Percentiles rank a stretch among this genome's conserved stretches.
phyloP scores from a whole-genome alignment of 2,888 invertebrate genomes.

The Erebia palarica region DNA sequence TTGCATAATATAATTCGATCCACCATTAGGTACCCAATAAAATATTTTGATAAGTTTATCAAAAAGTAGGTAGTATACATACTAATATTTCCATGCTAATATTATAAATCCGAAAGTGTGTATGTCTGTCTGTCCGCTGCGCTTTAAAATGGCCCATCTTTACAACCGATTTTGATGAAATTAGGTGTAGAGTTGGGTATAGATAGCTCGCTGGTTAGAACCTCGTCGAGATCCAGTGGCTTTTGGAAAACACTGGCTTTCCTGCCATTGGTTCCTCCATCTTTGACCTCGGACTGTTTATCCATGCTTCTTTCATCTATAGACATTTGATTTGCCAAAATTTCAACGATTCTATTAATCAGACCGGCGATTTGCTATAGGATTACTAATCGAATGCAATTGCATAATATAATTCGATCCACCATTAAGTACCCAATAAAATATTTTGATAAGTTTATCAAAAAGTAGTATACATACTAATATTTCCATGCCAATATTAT shows the following conservation, averaged over 20 bases:
- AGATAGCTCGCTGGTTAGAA: constrained; percentile 8
- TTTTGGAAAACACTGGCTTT: constrained; percentile 4
- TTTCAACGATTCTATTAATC: too few species aligned
- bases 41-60: constrained; percentile 6
- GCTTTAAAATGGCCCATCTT: too few species aligned
- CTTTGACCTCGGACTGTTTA: neutral
- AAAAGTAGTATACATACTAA: neutral
- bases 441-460: constrained; percentile 5
- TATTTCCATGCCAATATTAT: too few species aligned
- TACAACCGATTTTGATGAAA: too few species aligned
- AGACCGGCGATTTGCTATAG: neutral
- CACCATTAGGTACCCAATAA: neutral
- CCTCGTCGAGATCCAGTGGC: constrained; percentile 12
- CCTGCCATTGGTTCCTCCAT: neutral
- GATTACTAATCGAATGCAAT: constrained; percentile 3
- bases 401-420: neutral
- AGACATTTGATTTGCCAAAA: neutral
- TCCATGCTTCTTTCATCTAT: neutral
- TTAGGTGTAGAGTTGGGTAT: too few species aligned
- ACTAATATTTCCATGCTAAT: too few species aligned
- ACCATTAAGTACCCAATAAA: neutral
- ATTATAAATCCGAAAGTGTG: too few species aligned
- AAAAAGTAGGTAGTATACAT: neutral
- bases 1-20: neutral
- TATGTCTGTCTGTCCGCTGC: too few species aligned